Base-by-base conservation (phyloP, 2,113 vertebrate species). In the Dolichallabes microphthalmus region DNA sequence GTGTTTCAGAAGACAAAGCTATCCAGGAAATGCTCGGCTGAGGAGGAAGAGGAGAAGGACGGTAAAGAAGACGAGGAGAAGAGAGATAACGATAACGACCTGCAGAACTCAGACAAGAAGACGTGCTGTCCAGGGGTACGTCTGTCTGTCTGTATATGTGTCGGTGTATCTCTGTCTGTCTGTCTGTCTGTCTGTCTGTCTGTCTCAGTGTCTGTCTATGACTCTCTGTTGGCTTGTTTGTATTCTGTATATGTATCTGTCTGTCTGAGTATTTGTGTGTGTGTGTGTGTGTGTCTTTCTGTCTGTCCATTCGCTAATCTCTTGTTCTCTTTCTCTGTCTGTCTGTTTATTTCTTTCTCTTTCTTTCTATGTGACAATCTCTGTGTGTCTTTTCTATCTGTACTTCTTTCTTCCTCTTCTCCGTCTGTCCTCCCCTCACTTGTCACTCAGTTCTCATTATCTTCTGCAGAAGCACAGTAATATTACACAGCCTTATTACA, bases 11-110 rank as follows among this genome's bases (percentile, higher is more conserved):
- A 97, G 94, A 96, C 96, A 77, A 98, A 99, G 94, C 94, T 97
- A 93, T 97, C 96, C 79, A 95, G 97, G 94, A 96, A 97, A 92
- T 96, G 97, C 85, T 96, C 96, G 69, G 97, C 93, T 89, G 96
- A 98, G 60, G 94, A 93, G 2, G 96, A 97, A 89, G 94, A 96
- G 93, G 96, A 97, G 87, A 97, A 97, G 90, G 98, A 98, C 68
- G 95, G 96, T 89, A 98, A 97, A 95, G 97, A 97, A 82, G 96
- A 97, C n/a, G 96, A 96, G 89, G 96, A 97, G 92, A 99, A 97
- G 94, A 98, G 97, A 86, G 98, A 98, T 55, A 94, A 95, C 1
- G 96, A 97, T 93, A 96, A 95, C 10, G 96, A 97, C 95, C 95
- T 96, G 80, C 95, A 96, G 90, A 99, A 96, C 89, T 95, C 96